Base-by-base conservation (phyloP, 2,797 vertebrate genomes). In the Myotis vivesi region DNA sequence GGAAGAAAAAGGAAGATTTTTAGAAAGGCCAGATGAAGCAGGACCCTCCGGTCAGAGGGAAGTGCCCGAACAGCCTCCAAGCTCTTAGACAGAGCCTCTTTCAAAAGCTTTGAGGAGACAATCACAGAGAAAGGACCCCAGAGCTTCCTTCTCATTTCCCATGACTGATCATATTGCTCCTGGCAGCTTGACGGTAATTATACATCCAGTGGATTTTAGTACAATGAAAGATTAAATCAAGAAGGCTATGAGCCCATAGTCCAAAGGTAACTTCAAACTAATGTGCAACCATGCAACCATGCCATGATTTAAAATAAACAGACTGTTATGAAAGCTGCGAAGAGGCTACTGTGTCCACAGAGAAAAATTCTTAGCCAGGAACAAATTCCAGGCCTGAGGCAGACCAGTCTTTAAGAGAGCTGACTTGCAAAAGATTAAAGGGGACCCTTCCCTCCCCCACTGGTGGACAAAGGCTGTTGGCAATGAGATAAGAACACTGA, bases 341-440 rank as follows among this genome's bases (percentile, higher is more conserved):
- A 98, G 88, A 99, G 98, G 95, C 98, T 99, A 71, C 95, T 98
- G 41, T 41, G 33, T 79, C 69, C 76, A 83, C 49, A 80, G 55
- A 89, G n/a, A 71, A 75, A 81, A 85, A 86, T 86, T 94, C 95
- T 93, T 89, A 99, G 99, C 36, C 36, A 89, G 73, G 99, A 99
- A 97, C 98, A 99, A 96, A 98, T 99, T 92, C 98, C 99, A 80
- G 99, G 99, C 97, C 97, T 99, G 97, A 99, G 99, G 96, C 98
- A 99, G 97, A 99, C 99, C 91, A 94, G 98, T 99, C 94, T 99
- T 99, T 97, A 99, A 88, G 23, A 66, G 71, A 99, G 98, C 99
- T 36, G 98, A 99, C 96, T 98, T 99, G 69, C 98, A 99, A 98
- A 98, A 80, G 99, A 99, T 84, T 98, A 98, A 92, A 83, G 97